Percentiles rank a stretch among this genome's conserved stretches.
Conservation (phyloP, 1,140 invertebrate species). For the Stratiolaelaps scimitus region DNA sequence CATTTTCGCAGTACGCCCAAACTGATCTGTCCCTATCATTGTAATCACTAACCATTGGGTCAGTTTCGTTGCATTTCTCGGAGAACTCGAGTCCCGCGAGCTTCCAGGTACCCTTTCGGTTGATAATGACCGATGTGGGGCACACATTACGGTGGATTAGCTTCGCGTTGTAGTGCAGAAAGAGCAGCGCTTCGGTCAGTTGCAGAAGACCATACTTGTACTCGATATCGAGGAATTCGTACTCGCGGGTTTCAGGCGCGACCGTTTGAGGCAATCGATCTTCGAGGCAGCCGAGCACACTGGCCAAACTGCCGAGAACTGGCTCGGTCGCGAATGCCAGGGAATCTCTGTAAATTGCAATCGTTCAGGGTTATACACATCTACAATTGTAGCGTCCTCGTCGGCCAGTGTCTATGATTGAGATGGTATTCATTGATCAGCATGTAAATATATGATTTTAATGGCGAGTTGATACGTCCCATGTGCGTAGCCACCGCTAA, state of each 20-base stretch:
- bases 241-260: constrained; percentile 48
- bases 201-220: constrained; percentile 82
- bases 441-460: no score
- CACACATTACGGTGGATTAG: constrained; percentile 83
- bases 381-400: no score
- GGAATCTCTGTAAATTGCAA: constrained; percentile 50
- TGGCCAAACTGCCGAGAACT: constrained; percentile 69
- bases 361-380: background rate
- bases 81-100: constrained; percentile 85
- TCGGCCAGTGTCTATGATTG: background rate
- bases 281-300: constrained; percentile 62
- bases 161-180: constrained; percentile 69
- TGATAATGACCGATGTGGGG: constrained; percentile 80
- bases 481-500: no score
- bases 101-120: constrained; percentile 91
- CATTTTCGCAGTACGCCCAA: background rate
- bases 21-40: no score
- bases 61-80: constrained; percentile 39
- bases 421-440: no score
- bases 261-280: constrained; percentile 41
- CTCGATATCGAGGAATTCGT: constrained; percentile 76
- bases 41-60: constrained; percentile 37
- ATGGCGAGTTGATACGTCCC: no score
- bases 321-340: constrained; percentile 83
- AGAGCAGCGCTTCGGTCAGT: constrained; percentile 84